Evolutionary conservation across 2,888 invertebrate genomes (phyloP).

Genomic region (Cremastinae sp.): DNA sequence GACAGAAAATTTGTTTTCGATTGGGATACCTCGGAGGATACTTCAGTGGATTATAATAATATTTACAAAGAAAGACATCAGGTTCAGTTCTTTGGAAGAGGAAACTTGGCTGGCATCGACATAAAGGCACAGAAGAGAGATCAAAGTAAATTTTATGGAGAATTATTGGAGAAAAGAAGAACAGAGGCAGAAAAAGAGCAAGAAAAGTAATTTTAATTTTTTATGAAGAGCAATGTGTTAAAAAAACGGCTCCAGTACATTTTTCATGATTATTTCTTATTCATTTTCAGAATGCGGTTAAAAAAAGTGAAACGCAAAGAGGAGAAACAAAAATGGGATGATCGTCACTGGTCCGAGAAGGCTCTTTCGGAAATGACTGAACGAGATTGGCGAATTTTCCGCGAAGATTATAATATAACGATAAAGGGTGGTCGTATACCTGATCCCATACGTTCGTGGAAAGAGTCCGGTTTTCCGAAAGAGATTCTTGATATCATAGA

Average conservation of each 20-base stretch:
- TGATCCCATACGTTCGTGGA: slow-evolving; percentile 97
- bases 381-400: slow-evolving; percentile 99
- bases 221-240: not conserved
- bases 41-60: slow-evolving; percentile 97
- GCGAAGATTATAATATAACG: slow-evolving; percentile 99
- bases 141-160: slow-evolving; percentile 98
- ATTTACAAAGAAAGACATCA: slow-evolving; percentile 98
- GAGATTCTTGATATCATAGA: slow-evolving; percentile 97
- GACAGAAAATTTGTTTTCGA: slow-evolving; percentile 99
- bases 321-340: slow-evolving; percentile 99
- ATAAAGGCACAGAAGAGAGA: slow-evolving; percentile 97
- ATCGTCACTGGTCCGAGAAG: slow-evolving; percentile 99
- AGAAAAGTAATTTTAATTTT: slow-evolving; percentile 84
- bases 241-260: not conserved
- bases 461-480: slow-evolving; percentile 93
- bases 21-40: slow-evolving; percentile 99
- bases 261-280: not conserved
- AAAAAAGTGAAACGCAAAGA: slow-evolving; percentile 97
- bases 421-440: slow-evolving; percentile 99
- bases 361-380: slow-evolving; percentile 97
- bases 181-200: slow-evolving; percentile 98
- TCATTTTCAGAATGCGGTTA: slow-evolving; percentile 83
- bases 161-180: slow-evolving; percentile 94
- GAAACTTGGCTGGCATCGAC: slow-evolving; percentile 98
- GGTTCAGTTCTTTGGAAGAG: slow-evolving; percentile 98